phyloP scores from a whole-genome alignment of 2,888 invertebrate genomes.

The Ophioninae sp. region DNA sequence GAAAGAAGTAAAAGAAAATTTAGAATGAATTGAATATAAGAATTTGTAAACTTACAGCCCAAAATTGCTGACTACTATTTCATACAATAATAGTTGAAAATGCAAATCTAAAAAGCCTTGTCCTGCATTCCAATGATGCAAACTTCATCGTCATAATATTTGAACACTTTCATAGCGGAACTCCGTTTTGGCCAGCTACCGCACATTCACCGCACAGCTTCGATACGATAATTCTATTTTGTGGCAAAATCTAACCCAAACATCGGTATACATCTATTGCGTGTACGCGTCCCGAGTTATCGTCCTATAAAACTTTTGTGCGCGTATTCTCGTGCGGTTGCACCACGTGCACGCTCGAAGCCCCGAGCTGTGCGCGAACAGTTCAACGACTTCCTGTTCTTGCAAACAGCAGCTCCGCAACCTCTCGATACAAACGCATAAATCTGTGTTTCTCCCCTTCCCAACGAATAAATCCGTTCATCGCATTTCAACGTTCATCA shows the following conservation, averaged over 20 bases:
- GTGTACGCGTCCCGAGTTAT: slow-evolving; percentile 37
- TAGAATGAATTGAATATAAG: too few species aligned
- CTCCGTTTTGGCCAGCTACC: not conserved
- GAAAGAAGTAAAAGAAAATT: too few species aligned
- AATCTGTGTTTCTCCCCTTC: slow-evolving; percentile 24
- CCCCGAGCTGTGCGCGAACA: slow-evolving; percentile 1
- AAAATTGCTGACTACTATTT: not conserved
- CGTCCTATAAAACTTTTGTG: slow-evolving; percentile 28
- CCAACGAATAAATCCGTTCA: slow-evolving; percentile 39
- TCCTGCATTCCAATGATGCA: not conserved
- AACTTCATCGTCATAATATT: not conserved
- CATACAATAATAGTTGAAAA: not conserved
- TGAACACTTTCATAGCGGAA: not conserved
- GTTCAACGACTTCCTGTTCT: slow-evolving; percentile 40
- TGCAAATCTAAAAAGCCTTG: not conserved
- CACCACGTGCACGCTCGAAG: not conserved
- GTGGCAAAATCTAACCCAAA: not conserved
- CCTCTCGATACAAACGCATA: slow-evolving; percentile 15
- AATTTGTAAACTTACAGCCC: too few species aligned
- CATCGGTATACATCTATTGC: slow-evolving; percentile 9
- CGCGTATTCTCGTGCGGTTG: not conserved
- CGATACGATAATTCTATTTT: slow-evolving; percentile 39
- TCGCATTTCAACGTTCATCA: slow-evolving; percentile 23
- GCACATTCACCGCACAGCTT: not conserved
- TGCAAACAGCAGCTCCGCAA: slow-evolving; percentile 1